Percentiles rank a stretch among this genome's conserved stretches.
These are phyloP conservation scores for Spilarctia lutea DNA, from an alignment of 2,888 invertebrate genomes.

Conservation along the genomic window DNA sequence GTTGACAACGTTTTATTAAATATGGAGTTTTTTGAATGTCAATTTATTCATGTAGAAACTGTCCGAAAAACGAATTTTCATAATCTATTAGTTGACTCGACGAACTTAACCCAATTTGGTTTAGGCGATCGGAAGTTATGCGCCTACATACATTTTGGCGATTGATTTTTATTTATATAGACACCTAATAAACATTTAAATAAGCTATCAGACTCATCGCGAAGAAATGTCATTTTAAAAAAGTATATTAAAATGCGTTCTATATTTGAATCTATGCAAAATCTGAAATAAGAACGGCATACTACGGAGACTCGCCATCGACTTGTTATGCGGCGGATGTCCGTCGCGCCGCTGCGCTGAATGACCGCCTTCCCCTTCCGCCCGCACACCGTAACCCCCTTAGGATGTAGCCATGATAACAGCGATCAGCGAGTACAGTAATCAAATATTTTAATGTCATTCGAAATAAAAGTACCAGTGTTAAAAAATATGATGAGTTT, in stretches of 20 bases:
- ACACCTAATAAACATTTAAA: slow-evolving; percentile 16
- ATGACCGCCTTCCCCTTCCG: slow-evolving; percentile 86
- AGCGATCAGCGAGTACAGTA: slow-evolving; percentile 51
- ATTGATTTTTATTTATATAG: too few species aligned
- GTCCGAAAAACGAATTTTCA: not conserved
- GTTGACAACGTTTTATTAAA: too few species aligned
- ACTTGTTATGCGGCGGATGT: slow-evolving; percentile 87
- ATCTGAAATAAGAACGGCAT: slow-evolving; percentile 78
- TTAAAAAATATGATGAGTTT: not conserved
- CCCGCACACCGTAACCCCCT: slow-evolving; percentile 61
- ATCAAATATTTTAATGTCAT: not conserved
- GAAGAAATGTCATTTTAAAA: slow-evolving; percentile 21
- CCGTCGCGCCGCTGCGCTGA: slow-evolving; percentile 86
- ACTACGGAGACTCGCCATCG: slow-evolving; percentile 79
- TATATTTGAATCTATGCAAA: slow-evolving; percentile 75
- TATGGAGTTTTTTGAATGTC: not conserved
- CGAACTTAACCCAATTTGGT: too few species aligned
- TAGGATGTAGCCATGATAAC: slow-evolving; percentile 38
- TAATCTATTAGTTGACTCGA: too few species aligned
- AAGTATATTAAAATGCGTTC: slow-evolving; percentile 50
- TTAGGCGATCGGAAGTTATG: too few species aligned
- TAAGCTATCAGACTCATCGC: not conserved
- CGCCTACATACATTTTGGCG: too few species aligned
- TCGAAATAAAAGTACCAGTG: not conserved
- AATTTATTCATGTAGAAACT: not conserved